phyloP scores from a whole-genome alignment of 2,888 invertebrate species.

The Lepetodrilus schrolli region DNA sequence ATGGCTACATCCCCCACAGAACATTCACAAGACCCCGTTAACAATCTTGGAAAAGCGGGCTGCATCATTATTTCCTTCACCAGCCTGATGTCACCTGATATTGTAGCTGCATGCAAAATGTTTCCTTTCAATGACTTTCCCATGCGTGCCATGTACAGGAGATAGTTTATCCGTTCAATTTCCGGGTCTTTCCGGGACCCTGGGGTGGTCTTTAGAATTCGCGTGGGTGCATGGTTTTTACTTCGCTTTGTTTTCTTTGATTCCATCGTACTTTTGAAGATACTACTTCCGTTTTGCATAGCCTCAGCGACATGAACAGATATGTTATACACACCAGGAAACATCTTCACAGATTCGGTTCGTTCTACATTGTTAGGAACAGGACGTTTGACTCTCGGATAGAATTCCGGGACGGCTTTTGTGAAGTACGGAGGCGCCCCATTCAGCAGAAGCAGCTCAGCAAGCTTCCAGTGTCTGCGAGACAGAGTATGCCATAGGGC shows the following conservation, averaged over 20 bases:
- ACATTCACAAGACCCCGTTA: too few relatives aligned
- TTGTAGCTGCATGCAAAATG: background rate
- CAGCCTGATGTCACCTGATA: background rate
- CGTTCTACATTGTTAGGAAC: background rate
- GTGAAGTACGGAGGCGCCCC: background rate
- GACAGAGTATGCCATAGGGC: background rate
- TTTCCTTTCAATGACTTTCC: background rate
- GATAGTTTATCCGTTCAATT: background rate
- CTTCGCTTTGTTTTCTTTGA: background rate
- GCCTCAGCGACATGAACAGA: background rate
- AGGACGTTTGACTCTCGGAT: background rate
- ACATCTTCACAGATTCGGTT: background rate
- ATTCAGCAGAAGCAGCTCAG: constrained; percentile 1
- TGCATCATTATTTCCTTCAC: background rate
- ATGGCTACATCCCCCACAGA: too few relatives aligned
- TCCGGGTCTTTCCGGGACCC: background rate
- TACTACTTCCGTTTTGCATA: background rate
- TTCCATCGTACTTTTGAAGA: background rate
- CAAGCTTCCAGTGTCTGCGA: background rate
- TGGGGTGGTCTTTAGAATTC: background rate
- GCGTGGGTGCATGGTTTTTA: too few relatives aligned
- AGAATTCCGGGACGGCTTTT: background rate
- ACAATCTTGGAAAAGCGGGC: background rate
- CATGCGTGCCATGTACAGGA: background rate
- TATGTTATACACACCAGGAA: background rate